Base-by-base conservation (phyloP, 2,113 vertebrate genomes). In the Cebidichthys violaceus region DNA sequence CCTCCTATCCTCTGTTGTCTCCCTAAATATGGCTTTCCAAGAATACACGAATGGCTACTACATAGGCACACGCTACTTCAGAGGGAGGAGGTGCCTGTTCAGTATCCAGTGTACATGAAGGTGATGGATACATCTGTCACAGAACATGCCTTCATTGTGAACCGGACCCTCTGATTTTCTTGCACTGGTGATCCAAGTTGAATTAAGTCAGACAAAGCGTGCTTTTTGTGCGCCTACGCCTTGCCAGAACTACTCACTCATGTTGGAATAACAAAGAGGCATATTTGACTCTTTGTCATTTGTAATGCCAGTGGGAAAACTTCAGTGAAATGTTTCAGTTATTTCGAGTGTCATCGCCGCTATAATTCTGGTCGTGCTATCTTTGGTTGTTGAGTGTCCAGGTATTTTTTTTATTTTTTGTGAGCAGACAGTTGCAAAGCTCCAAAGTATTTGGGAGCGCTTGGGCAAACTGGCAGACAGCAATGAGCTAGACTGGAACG, bases 391-490 rank as follows among this genome's bases (percentile, higher is more conserved):
- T 77, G 57, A 74, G 79, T 52, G 68, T 88, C 55, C 77, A 76
- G 89, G 82, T 85, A 74, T 86, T 90, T 87, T 67, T 79, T 35
- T 86, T 90, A 84, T 66, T 82, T 41, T 84, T 41, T n/a, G 20
- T 43, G 68, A 86, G 85, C 55, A 86, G 87, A 88, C 74, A 37
- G 78, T 59, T 86, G 80, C 41, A 86, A 85, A 89, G 75, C 69
- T 74, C 86, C 87, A 71, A 89, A 89, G 74, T 84, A 88, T 89
- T 86, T 66, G 81, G 87, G 80, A 90, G 76, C 67, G 45, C 69
- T 89, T 59, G 85, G 84, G 79, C 86, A 88, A 71, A 54, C 84
- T 88, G 87, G 90, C 82, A 84, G 86, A 88, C 79, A 73, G 80
- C 76, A 67, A 52, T 52, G 77, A 89, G 77, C 79, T 85, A 75